Conservation (phyloP, 2,888 invertebrate species). For the Cybosia mesomella region DNA sequence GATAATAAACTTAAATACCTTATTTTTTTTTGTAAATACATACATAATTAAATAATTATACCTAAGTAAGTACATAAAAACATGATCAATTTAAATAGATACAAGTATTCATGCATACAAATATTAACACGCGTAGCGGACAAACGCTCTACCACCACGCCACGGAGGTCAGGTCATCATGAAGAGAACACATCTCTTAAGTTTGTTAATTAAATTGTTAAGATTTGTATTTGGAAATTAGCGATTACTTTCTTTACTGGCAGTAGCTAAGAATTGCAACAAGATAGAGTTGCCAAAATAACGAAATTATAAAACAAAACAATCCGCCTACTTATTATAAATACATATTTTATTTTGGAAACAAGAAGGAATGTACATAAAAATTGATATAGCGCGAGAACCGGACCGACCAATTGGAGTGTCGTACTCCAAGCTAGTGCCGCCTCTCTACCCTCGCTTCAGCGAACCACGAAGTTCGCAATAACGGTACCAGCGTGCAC, state of each 20-base stretch:
- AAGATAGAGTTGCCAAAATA: background rate
- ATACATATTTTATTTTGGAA: background rate
- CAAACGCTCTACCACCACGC: too few species aligned
- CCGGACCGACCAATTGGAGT: constrained; percentile 41
- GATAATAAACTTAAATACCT: too few species aligned
- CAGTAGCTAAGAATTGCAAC: background rate
- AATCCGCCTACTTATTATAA: background rate
- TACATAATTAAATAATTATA: too few species aligned
- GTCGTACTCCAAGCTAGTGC: constrained; percentile 53
- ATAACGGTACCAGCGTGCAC: constrained; percentile 61
- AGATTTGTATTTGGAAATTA: background rate
- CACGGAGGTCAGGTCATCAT: too few species aligned
- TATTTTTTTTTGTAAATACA: too few species aligned
- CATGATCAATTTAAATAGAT: too few species aligned
- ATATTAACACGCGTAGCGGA: too few species aligned
- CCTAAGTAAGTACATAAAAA: too few species aligned
- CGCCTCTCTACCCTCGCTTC: constrained; percentile 56
- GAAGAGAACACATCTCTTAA: too few species aligned
- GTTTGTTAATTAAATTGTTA: too few species aligned
- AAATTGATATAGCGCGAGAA: constrained; percentile 20
- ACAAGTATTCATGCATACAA: too few species aligned
- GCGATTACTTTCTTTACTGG: background rate
- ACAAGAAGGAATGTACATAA: background rate
- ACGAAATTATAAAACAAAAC: background rate
- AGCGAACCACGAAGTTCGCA: constrained; percentile 43